Conservation (phyloP, 1,140 invertebrate species). For the Apocrypta bakeri region DNA sequence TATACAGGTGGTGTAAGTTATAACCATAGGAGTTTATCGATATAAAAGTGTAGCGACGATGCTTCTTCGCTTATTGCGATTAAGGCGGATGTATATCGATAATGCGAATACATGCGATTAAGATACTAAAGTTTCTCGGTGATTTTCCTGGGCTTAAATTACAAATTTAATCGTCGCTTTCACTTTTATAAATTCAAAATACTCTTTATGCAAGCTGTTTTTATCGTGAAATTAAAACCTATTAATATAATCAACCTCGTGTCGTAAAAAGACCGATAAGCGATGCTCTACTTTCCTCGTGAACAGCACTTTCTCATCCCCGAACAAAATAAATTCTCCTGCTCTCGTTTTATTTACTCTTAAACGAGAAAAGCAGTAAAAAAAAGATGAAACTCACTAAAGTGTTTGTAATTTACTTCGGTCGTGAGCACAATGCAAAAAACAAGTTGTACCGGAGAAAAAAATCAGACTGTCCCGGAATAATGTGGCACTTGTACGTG, state of each 20-base stretch:
- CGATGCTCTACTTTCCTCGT: not conserved
- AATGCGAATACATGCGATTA: too few relatives aligned
- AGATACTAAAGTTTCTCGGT: too few relatives aligned
- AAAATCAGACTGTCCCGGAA: conserved; percentile 6
- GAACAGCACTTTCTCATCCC: too few relatives aligned
- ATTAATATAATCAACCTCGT: not conserved
- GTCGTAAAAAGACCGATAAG: not conserved
- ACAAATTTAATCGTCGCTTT: not conserved
- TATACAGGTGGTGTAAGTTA: too few relatives aligned
- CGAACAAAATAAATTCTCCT: not conserved
- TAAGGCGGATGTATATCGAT: too few relatives aligned
- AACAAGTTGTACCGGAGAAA: not conserved
- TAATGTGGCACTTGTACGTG: conserved; percentile 8
- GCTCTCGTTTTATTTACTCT: not conserved
- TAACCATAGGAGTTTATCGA: too few relatives aligned
- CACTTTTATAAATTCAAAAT: not conserved
- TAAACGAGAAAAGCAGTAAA: not conserved
- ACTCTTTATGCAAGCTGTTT: not conserved
- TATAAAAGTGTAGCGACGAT: too few relatives aligned
- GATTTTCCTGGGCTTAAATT: not conserved
- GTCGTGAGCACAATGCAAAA: too few relatives aligned
- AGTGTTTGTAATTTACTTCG: not conserved
- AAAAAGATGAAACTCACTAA: not conserved
- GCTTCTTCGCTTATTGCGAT: too few relatives aligned
- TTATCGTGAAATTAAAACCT: not conserved